Conservation (phyloP, 2,797 vertebrate genomes). For the Sebastes matsubarae region DNA sequence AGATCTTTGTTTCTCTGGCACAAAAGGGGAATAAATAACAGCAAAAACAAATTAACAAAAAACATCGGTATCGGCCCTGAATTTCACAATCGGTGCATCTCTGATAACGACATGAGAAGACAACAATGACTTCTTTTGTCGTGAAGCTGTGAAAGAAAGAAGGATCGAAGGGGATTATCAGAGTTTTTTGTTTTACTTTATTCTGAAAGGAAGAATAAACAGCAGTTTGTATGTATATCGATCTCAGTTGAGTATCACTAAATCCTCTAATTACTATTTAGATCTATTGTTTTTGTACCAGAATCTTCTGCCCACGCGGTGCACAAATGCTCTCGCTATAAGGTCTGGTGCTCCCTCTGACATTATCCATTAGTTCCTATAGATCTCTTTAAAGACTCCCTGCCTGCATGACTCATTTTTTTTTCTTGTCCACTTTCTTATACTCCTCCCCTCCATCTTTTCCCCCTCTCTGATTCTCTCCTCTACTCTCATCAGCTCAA, state of each 20-base stretch:
- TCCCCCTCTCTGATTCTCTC: neutral
- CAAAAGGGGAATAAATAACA: no score
- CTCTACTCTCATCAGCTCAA: conserved; percentile 39
- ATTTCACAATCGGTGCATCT: no score
- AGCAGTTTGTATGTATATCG: neutral
- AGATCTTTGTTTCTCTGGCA: no score
- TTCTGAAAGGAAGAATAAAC: conserved; percentile 2
- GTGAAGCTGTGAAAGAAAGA: neutral
- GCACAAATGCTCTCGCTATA: neutral
- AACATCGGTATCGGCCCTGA: no score
- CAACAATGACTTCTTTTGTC: neutral
- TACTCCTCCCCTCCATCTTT: neutral
- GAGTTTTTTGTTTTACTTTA: neutral
- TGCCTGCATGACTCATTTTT: conserved; percentile 3
- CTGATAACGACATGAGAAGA: neutral
- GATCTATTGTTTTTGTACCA: neutral
- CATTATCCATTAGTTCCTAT: conserved; percentile 38
- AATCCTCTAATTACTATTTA: conserved; percentile 4
- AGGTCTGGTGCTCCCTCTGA: conserved; percentile 8
- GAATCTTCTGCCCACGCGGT: neutral
- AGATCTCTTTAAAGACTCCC: conserved; percentile 29
- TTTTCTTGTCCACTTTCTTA: conserved; percentile 11
- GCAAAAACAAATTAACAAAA: no score
- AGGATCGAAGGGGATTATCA: neutral
- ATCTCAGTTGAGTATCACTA: neutral